Conservation (phyloP, 2,797 vertebrate genomes). For the Enteromius viviparus region DNA sequence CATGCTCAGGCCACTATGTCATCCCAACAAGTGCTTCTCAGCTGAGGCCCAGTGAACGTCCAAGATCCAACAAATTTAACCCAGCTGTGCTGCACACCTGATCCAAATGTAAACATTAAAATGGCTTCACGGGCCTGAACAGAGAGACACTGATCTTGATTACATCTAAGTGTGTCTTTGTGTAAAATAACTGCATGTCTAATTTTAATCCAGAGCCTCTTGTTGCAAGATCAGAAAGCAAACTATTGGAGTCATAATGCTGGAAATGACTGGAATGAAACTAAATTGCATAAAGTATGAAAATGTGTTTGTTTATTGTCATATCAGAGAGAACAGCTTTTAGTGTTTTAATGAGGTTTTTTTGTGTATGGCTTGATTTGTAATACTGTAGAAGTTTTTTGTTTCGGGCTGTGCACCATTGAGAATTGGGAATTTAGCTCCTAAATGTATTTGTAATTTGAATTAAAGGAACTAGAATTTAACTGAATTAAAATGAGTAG, state of each 20-base stretch:
- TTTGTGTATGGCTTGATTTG: constrained; percentile 4
- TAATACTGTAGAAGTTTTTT: not conserved
- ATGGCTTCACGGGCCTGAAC: constrained; percentile 20
- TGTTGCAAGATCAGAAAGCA: constrained; percentile 5
- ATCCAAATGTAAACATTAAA: not conserved
- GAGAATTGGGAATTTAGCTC: constrained; percentile 7
- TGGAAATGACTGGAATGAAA: constrained; percentile 15
- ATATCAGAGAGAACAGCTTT: not conserved
- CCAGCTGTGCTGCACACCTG: not conserved
- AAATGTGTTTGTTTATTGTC: constrained; percentile 1
- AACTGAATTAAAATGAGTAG: not conserved
- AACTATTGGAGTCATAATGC: constrained; percentile 11
- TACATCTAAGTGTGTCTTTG: constrained; percentile 54
- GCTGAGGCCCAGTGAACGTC: constrained; percentile 37
- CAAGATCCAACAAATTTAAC: not conserved
- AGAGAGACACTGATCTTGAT: constrained; percentile 44
- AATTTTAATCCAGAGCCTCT: constrained; percentile 22
- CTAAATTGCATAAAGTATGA: constrained; percentile 18
- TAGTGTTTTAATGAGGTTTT: not conserved
- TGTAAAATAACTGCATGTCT: constrained; percentile 56
- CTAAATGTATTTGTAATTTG: not conserved
- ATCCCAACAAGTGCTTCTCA: constrained; percentile 57
- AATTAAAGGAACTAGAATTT: not conserved
- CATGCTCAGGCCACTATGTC: constrained; percentile 51
- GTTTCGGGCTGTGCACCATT: constrained; percentile 7